Evolutionary conservation across 2,113 vertebrate species (phyloP).

Genomic region (Phoxinus phoxinus): DNA sequence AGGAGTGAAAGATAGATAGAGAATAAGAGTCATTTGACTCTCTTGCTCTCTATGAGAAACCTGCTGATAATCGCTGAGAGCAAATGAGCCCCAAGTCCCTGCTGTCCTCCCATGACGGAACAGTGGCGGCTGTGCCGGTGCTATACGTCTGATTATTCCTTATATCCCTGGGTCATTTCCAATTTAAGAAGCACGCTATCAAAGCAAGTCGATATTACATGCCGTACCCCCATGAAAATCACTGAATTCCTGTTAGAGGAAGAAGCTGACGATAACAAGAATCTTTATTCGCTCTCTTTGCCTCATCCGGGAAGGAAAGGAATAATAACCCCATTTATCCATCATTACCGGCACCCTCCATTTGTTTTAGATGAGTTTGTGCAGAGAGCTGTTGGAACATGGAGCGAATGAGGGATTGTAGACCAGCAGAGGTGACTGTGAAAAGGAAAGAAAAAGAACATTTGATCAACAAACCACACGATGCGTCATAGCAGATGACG

Average conservation of each 20-base stretch:
- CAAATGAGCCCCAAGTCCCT: conserved; percentile 26
- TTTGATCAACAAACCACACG: conserved; percentile 44
- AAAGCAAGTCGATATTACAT: conserved; percentile 25
- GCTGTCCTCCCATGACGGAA: conserved; percentile 28
- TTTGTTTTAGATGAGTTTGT: conserved; percentile 53
- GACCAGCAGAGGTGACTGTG: conserved; percentile 4
- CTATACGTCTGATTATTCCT: conserved; percentile 8
- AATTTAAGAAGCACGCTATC: conserved; percentile 23
- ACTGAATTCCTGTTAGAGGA: conserved; percentile 36
- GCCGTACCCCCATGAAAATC: conserved; percentile 26
- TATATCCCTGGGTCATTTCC: conserved; percentile 37
- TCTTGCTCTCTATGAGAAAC: conserved; percentile 30
- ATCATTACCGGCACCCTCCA: conserved; percentile 43
- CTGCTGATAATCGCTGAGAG: conserved; percentile 43
- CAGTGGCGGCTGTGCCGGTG: background rate
- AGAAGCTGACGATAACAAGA: conserved; percentile 7
- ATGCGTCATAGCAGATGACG: conserved; percentile 18
- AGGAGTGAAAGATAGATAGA: conserved; percentile 38
- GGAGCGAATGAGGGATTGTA: conserved; percentile 53
- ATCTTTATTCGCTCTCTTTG: background rate
- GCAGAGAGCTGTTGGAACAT: conserved; percentile 44
- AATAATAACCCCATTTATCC: conserved; percentile 54
- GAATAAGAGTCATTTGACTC: conserved; percentile 27
- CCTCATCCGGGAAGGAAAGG: conserved; percentile 25
- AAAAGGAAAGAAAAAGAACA: conserved; percentile 23